Evolutionary conservation across 2,797 vertebrate species (phyloP), one percentile per base, ranked within the genome.

Genomic region (Macropodus opercularis): DNA sequence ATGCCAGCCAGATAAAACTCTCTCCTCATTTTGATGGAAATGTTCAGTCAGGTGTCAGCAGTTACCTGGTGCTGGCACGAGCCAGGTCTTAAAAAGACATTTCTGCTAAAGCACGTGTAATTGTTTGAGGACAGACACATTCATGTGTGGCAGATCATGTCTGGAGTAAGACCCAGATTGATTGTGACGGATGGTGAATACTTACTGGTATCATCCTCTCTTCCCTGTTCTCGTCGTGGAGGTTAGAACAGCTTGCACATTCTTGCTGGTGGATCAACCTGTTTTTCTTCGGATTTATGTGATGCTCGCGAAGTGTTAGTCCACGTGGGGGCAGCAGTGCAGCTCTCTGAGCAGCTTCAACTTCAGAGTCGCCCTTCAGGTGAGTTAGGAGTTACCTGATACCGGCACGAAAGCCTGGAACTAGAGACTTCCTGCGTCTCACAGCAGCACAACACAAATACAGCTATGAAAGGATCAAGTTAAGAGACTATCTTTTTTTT

Each of bases 241-340:
- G 10, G 11, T 11, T 11, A 31, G 29, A 31, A 29, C 27, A 31
- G 9, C 9, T 12, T 31, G 26, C 10, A 8, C 1, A 27, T 27
- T n/a, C n/a, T n/a, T n/a, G n/a, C n/a, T n/a, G n/a, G n/a, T n/a
- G n/a, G n/a, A n/a, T n/a, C n/a, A n/a, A n/a, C n/a, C n/a, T n/a
- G n/a, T n/a, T n/a, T n/a, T n/a, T n/a, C n/a, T n/a, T n/a, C n/a
- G 19, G 34, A 18, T 35, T 18, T 6, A 11, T n/a, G 8, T 19
- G n/a, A 8, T 8, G 10, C 6, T 12, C 10, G 1, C 17, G 8
- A 14, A 3, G 15, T n/a, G 2, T 34, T n/a, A 2, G 1, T 13
- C 81, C 85, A 60, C 85, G 47, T 5, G 83, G 18, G 77, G 85
- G 85, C 83, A 87, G 83, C 75, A 81, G 73, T 1, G 72, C 47